Conservation (phyloP, 2,888 invertebrate genomes). For the Cylindroiulus punctatus region DNA sequence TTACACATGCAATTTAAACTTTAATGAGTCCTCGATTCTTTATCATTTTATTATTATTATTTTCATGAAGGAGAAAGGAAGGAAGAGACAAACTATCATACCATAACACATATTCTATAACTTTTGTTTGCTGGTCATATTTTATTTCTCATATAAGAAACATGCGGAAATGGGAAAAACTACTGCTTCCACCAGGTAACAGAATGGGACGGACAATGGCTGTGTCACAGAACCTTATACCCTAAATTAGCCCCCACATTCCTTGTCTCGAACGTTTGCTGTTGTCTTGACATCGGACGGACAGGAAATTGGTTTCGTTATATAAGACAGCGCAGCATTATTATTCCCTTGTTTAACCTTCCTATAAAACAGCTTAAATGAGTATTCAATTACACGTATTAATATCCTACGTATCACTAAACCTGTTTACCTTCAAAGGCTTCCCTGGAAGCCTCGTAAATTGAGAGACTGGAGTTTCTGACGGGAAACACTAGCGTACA, state of each 20-base stretch:
- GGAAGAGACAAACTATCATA: no score
- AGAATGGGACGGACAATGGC: no score
- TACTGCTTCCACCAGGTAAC: no score
- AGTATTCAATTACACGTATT: not conserved
- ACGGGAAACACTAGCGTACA: not conserved
- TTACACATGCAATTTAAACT: no score
- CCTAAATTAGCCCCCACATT: not conserved
- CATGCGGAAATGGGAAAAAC: no score
- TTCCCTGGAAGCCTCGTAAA: not conserved
- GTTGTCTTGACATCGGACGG: not conserved
- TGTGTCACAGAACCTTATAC: no score
- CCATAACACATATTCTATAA: no score
- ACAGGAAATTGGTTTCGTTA: not conserved
- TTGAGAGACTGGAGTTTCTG: not conserved
- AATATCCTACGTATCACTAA: not conserved
- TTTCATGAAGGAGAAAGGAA: no score
- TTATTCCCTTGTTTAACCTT: not conserved
- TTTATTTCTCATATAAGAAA: no score
- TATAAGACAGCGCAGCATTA: not conserved
- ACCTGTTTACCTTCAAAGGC: constrained; percentile 33
- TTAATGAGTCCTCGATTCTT: no score
- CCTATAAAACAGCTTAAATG: not conserved
- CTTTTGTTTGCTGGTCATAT: no score
- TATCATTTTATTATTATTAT: no score
- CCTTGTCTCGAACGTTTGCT: not conserved